phyloP scores from a whole-genome alignment of 2,888 invertebrate species.

The Stramonita haemastoma region DNA sequence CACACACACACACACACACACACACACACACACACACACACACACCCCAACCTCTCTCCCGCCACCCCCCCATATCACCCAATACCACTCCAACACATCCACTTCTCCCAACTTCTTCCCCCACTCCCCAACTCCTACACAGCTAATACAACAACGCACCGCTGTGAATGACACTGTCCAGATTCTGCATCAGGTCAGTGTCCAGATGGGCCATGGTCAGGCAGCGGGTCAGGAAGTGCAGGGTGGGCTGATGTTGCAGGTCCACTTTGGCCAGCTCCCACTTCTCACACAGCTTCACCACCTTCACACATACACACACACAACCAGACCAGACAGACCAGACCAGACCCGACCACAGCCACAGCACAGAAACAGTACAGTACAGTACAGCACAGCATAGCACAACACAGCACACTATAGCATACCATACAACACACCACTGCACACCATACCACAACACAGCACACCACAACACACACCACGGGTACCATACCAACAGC shows the following conservation, averaged over 20 bases:
- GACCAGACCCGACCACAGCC: not conserved
- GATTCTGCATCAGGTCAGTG: not conserved
- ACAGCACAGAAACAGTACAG: not conserved
- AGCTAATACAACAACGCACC: not conserved
- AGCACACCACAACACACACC: too few species aligned
- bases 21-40: not conserved
- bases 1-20: not conserved
- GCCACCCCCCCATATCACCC: not conserved
- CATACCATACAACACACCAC: too few species aligned
- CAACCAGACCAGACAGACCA: too few species aligned
- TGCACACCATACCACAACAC: too few species aligned
- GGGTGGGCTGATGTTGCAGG: not conserved
- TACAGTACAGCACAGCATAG: too few species aligned
- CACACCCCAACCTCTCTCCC: not conserved
- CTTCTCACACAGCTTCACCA: not conserved
- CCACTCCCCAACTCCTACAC: not conserved
- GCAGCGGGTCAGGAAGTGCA: conserved; percentile 27
- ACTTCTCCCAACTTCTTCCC: too few species aligned
- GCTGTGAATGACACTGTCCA: not conserved
- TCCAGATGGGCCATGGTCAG: conserved; percentile 33
- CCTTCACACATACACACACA: too few species aligned
- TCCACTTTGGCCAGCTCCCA: conserved; percentile 27
- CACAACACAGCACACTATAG: too few species aligned
- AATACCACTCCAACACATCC: not conserved
- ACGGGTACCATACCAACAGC: too few species aligned